A percentile compares a stretch with the other conserved stretches of the same genome.
Conservation (phyloP, 2,888 invertebrate species). For the Himalopsyche anomala region DNA sequence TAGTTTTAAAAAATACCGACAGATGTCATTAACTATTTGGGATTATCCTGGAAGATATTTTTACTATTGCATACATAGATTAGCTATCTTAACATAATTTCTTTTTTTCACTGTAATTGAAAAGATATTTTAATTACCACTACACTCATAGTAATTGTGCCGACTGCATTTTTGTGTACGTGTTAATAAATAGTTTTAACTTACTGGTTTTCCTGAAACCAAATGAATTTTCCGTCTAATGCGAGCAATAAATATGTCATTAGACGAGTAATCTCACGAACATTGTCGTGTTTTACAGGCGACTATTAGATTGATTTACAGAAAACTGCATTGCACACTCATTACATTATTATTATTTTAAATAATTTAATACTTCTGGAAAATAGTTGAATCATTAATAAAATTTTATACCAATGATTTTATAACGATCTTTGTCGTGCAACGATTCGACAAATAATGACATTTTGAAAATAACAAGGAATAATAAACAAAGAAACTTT, state of each 20-base stretch:
- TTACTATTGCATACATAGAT: too few relatives aligned
- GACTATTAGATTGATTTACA: not conserved
- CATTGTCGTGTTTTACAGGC: not conserved
- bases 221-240: not conserved
- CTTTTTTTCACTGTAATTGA: too few relatives aligned
- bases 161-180: not conserved
- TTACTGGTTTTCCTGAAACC: not conserved
- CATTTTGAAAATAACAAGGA: not conserved
- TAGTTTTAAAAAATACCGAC: too few relatives aligned
- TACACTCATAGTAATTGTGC: too few relatives aligned
- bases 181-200: not conserved
- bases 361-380: not conserved
- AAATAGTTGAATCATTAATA: too few relatives aligned
- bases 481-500: too few relatives aligned
- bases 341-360: not conserved
- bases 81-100: too few relatives aligned
- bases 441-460: not conserved
- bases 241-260: not conserved
- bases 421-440: not conserved
- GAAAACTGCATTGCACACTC: not conserved
- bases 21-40: too few relatives aligned
- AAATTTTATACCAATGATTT: not conserved
- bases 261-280: not conserved
- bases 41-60: too few relatives aligned
- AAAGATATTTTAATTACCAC: not conserved